Conservation (phyloP, 2,797 vertebrate genomes). For the Smutsia gigantea region DNA sequence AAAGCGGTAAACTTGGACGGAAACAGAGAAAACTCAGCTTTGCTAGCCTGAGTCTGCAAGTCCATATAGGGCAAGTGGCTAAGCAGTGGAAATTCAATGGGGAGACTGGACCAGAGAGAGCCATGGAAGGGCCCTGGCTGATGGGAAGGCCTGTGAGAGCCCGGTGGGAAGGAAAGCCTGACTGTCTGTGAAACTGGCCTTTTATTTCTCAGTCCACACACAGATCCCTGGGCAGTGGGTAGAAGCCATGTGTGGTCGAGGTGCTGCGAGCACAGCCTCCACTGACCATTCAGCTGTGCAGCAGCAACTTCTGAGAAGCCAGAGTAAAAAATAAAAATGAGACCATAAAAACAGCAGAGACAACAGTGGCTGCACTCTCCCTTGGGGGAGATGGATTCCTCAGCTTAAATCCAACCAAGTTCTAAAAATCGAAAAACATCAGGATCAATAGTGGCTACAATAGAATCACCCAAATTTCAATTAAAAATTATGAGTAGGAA, state of each 20-base stretch:
- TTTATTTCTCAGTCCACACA: accelerated
- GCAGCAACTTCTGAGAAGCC: background rate
- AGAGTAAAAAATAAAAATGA: background rate
- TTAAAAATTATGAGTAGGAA: no score
- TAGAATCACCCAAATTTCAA: background rate
- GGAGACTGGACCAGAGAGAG: background rate
- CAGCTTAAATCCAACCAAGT: background rate
- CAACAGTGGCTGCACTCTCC: background rate
- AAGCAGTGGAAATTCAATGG: background rate
- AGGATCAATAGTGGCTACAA: background rate
- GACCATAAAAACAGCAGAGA: background rate
- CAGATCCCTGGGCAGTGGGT: accelerated
- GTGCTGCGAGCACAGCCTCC: background rate
- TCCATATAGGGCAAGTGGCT: background rate
- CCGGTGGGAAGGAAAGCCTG: background rate
- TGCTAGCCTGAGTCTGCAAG: background rate
- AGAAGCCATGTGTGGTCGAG: accelerated
- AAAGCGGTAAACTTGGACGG: background rate
- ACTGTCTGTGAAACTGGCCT: background rate
- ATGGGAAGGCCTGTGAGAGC: background rate
- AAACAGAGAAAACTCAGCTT: background rate
- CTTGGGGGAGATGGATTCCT: background rate
- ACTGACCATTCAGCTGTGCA: background rate
- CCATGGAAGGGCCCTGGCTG: no score
- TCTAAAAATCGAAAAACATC: background rate